A percentile compares a stretch with the other conserved stretches of the same genome.
These are phyloP conservation scores for Bombus terrestris DNA, from an alignment of 1,140 invertebrate genomes.

Conservation along the genomic window DNA sequence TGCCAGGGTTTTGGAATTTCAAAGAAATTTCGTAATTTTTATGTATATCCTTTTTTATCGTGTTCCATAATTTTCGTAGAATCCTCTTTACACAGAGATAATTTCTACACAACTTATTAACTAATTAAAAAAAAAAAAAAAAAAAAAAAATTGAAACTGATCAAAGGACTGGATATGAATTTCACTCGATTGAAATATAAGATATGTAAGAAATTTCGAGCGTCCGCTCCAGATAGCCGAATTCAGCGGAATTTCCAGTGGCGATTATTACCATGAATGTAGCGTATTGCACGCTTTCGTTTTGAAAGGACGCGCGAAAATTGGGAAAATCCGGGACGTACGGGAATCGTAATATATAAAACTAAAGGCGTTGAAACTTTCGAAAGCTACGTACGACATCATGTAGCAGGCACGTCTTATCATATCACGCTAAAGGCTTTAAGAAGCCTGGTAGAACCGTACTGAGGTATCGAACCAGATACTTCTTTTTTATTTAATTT, in stretches of 20 bases:
- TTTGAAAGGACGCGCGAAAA: conserved; percentile 57
- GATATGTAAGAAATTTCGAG: conserved; percentile 7
- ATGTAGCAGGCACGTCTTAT: conserved; percentile 82
- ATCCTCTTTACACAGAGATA: no score
- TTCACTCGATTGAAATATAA: not conserved
- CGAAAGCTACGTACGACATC: conserved; percentile 77
- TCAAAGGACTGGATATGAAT: not conserved
- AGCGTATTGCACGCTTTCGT: conserved; percentile 25
- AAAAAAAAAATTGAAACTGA: not conserved
- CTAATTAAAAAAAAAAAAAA: no score
- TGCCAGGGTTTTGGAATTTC: not conserved
- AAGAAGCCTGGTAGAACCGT: conserved; percentile 72
- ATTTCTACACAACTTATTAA: not conserved
- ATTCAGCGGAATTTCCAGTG: conserved; percentile 15
- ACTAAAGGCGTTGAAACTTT: conserved; percentile 78
- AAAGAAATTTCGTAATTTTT: not conserved
- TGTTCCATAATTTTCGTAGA: not conserved
- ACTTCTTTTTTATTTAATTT: conserved; percentile 37
- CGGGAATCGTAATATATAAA: conserved; percentile 72
- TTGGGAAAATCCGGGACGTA: conserved; percentile 53
- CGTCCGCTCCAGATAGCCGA: not conserved
- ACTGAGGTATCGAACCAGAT: conserved; percentile 70
- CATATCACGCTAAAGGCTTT: conserved; percentile 82
- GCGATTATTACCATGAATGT: conserved; percentile 43
- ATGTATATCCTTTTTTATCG: not conserved